phyloP scores from a whole-genome alignment of 2,888 invertebrate species.

The Drosophila silvestris region DNA sequence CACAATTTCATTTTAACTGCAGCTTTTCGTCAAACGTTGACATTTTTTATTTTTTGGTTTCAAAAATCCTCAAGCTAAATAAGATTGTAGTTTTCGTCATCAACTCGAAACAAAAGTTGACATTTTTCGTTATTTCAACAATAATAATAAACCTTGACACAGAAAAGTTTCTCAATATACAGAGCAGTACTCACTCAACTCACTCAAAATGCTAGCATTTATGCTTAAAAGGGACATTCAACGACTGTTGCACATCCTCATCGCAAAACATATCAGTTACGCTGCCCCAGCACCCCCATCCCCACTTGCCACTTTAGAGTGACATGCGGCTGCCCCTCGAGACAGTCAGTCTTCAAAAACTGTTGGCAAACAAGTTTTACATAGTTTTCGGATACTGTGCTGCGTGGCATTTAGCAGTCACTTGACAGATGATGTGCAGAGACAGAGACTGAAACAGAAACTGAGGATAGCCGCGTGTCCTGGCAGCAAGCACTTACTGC shows the following conservation, averaged over 20 bases:
- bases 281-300: background rate
- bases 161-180: background rate
- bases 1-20: background rate
- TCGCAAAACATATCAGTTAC: constrained; percentile 4
- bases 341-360: constrained; percentile 25
- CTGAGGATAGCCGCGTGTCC: constrained; percentile 12
- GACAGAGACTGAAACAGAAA: constrained; percentile 9
- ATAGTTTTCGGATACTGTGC: constrained; percentile 34
- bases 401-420: constrained; percentile 61
- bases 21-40: background rate
- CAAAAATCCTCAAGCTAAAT: background rate
- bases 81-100: background rate
- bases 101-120: background rate
- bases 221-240: constrained; percentile 5
- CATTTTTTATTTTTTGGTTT: background rate
- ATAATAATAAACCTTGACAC: background rate
- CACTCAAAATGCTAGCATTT: constrained; percentile 1
- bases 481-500: constrained; percentile 50
- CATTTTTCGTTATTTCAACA: background rate
- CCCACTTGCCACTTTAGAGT: background rate
- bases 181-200: background rate
- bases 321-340: constrained; percentile 12
- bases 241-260: background rate
- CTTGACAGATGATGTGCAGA: constrained; percentile 42
- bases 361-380: constrained; percentile 49